Percentiles rank a stretch among this genome's conserved stretches.
Evolutionary conservation across 37 sponge, comb jelly and placozoan genomes (phyloP).

Genomic region (Aplysina aerophoba): DNA sequence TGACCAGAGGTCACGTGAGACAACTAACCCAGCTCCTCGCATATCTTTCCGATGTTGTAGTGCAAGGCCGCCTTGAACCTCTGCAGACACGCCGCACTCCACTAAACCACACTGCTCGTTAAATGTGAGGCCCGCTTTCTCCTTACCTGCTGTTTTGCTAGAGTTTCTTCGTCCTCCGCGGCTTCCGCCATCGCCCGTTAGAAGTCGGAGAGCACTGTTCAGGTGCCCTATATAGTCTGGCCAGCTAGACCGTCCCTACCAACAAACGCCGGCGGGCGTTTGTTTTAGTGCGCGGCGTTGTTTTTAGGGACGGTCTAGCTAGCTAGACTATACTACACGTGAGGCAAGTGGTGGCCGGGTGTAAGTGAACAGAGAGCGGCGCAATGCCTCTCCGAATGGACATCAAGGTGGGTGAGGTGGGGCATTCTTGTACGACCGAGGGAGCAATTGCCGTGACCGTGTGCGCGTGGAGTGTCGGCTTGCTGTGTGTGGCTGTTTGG

Average conservation of each 20-base stretch:
- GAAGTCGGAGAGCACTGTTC: too few species aligned
- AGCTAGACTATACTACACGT: too few species aligned
- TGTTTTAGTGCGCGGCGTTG: too few species aligned
- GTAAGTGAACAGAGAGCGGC: too few species aligned
- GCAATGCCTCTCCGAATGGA: constrained; percentile 88
- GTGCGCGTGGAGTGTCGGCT: too few species aligned
- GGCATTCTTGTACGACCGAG: too few species aligned
- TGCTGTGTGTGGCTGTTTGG: not conserved
- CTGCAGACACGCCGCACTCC: constrained; percentile 14
- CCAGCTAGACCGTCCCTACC: too few species aligned
- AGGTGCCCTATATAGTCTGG: too few species aligned
- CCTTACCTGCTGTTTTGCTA: constrained; percentile 12
- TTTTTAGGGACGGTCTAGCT: too few species aligned
- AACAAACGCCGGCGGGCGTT: too few species aligned
- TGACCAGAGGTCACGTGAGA: not conserved
- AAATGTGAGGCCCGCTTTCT: not conserved
- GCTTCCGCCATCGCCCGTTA: not conserved
- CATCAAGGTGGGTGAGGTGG: constrained; percentile 77
- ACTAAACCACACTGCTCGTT: not conserved
- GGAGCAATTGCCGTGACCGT: too few species aligned
- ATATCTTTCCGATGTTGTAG: constrained; percentile 67
- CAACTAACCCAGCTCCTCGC: constrained; percentile 39
- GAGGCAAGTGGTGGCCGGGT: too few species aligned
- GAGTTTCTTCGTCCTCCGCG: constrained; percentile 3
- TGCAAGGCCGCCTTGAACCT: constrained; percentile 83